Conservation (phyloP, 2,797 vertebrate species). For the Anguilla anguilla region DNA sequence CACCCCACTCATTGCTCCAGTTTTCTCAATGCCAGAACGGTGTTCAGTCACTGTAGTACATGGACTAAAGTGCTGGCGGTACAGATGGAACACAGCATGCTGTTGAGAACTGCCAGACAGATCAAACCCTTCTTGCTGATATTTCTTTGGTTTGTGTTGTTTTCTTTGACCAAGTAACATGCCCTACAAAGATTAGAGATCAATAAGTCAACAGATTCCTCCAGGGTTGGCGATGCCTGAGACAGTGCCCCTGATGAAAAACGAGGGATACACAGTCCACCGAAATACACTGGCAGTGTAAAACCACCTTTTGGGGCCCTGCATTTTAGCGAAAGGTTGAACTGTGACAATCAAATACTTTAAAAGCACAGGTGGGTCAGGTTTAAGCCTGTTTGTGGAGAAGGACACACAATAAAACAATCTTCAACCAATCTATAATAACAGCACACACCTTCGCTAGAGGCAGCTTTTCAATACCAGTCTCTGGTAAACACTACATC, state of each 20-base stretch:
- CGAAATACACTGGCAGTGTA: not conserved
- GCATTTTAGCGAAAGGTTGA: not conserved
- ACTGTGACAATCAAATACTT: constrained; percentile 4
- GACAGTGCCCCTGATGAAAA: not conserved
- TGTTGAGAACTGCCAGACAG: not conserved
- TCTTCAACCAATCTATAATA: constrained; percentile 57
- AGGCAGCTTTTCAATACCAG: constrained; percentile 62
- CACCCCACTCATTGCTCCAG: not conserved
- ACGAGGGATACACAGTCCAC: not conserved
- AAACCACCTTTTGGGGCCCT: not conserved
- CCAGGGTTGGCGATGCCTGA: not conserved
- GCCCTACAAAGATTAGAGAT: not conserved
- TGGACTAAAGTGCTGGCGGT: not conserved
- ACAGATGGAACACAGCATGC: not conserved
- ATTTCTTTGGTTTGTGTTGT: not conserved
- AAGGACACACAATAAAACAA: constrained; percentile 5
- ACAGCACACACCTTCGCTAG: constrained; percentile 54
- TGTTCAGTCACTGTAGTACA: no score
- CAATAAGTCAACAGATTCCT: constrained; percentile 5
- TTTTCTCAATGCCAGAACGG: not conserved
- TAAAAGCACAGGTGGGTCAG: constrained; percentile 11
- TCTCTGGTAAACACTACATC: constrained; percentile 58
- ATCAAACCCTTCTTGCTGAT: not conserved
- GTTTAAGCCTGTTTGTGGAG: not conserved
- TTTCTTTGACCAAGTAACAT: constrained; percentile 2